Conservation (phyloP, 1,140 invertebrate species). For the Ooceraea biroi region DNA sequence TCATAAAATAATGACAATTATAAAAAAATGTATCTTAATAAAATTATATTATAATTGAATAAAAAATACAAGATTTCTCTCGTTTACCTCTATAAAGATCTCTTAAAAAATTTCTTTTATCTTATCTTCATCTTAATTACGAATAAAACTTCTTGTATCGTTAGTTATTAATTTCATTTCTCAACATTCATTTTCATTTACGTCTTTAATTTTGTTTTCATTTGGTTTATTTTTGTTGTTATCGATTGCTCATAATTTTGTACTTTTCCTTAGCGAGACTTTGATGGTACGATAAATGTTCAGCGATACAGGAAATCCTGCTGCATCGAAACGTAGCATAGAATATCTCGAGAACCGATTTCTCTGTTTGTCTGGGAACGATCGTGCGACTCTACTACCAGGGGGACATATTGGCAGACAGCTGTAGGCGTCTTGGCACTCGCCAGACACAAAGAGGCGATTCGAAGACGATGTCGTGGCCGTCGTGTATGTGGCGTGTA, state of each 20-base stretch:
- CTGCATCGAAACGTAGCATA: not conserved
- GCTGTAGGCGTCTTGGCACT: constrained; percentile 71
- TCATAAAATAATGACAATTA: not conserved
- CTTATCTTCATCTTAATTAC: not conserved
- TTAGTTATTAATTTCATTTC: too few relatives aligned
- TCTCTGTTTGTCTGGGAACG: constrained; percentile 42
- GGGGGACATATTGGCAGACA: constrained; percentile 60
- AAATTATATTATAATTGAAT: not conserved
- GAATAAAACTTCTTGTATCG: not conserved
- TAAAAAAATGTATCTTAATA: not conserved
- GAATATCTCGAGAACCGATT: constrained; percentile 50
- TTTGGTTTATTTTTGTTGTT: not conserved
- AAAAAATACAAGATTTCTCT: too few relatives aligned
- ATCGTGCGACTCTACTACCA: constrained; percentile 47
- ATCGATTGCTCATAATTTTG: too few relatives aligned
- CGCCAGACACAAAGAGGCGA: constrained; percentile 73
- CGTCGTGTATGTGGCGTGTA: constrained; percentile 11
- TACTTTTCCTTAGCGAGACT: constrained; percentile 3
- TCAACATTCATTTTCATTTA: too few relatives aligned
- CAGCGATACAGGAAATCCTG: not conserved
- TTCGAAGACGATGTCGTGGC: constrained; percentile 68
- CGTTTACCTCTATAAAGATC: too few relatives aligned
- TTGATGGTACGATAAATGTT: not conserved
- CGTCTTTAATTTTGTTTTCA: not conserved
- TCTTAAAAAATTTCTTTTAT: not conserved